Evolutionary conservation across 2,113 vertebrate species (phyloP), one percentile per base, ranked within the genome.

Genomic region (Struthio camelus): DNA sequence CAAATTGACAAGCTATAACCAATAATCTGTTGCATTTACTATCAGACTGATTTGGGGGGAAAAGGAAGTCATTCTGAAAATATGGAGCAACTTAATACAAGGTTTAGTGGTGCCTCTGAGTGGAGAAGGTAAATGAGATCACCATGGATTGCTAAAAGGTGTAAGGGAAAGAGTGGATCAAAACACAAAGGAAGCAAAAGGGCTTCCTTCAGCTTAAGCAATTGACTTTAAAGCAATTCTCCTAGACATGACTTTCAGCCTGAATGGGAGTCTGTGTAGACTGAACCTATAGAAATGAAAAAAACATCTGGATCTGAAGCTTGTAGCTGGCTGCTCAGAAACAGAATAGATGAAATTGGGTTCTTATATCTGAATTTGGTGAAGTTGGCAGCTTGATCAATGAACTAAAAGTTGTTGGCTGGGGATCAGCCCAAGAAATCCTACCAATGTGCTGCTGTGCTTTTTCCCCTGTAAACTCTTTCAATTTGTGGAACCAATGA

Each of bases 401-500:
- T 62, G 48, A 76, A 79, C 18, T 79, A 32, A 82, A 87, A 89
- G 54, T 54, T 65, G 54, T 82, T 85, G 78, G 14, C 30, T 93
- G 79, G 14, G 17, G 19, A 67, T 70, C 12, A 44, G 51, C 67
- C 24, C 38, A 79, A 78, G 34, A 92, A 91, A 81, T 94, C 82
- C 19, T 72, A 15, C 30, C 46, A 46, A 40, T 56, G 36, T 40
- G 42, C 11, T 89, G 40, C 25, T 23, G 34, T 2, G 2, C 8
- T 90, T 87, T 85, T 38, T 8, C 15, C 23, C 27, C 9, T 2
- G 0, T 44, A 70, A 92, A 89, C 12, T 54, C 48, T 76, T 83
- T 50, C 34, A 88, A 80, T 95, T 95, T 95, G 53, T 94, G 66
- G 81, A 94, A 88, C 71, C 42, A 94, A 90, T 84, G 10, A 40